Percentiles rank a stretch among this genome's conserved stretches.
Evolutionary conservation across 2,113 vertebrate genomes (phyloP).

Genomic region (Urocynchramus pylzowi): DNA sequence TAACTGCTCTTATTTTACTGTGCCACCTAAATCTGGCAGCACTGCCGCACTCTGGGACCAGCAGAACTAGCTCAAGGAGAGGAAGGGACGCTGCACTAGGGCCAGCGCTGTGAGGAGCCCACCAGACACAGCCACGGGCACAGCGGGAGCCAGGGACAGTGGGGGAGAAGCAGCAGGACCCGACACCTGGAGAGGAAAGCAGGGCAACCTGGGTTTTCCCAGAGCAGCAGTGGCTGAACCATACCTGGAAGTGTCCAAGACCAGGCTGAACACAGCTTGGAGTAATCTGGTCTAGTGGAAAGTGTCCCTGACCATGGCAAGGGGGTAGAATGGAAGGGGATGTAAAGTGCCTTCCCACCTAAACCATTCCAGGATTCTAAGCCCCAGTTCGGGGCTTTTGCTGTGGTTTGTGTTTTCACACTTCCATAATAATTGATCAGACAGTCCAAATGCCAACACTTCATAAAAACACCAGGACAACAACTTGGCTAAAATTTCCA

Average conservation of each 20-base stretch:
- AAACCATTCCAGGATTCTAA: not conserved
- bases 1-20: not conserved
- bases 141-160: accelerated
- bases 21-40: constrained; percentile 2
- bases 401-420: not conserved
- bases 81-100: not conserved
- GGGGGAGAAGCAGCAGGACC: not conserved
- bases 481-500: not conserved
- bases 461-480: not conserved
- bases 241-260: not conserved
- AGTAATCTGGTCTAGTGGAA: not conserved
- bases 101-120: not conserved
- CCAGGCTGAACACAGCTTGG: not conserved
- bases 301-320: not conserved
- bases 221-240: not conserved
- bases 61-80: constrained; percentile 54
- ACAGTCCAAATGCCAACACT: not conserved
- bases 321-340: not conserved
- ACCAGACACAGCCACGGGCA: accelerated
- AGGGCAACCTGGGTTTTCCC: not conserved
- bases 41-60: not conserved
- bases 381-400: not conserved
- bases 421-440: not conserved
- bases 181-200: accelerated
- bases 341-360: not conserved